Conservation (phyloP, 92 coral and sea anemone species). For the Chrysogorgia sp. region DNA sequence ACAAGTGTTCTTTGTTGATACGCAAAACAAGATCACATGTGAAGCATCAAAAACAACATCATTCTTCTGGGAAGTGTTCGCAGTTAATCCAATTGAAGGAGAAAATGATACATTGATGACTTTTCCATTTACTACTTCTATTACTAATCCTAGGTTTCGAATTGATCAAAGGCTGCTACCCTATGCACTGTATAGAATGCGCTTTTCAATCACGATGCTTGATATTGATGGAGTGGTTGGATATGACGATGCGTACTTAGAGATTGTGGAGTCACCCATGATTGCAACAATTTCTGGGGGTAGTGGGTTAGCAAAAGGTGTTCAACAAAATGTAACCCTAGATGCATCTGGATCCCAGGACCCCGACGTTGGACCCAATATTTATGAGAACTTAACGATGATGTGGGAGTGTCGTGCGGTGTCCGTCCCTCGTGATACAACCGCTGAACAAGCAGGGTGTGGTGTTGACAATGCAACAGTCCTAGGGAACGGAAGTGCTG, state of each 20-base stretch:
- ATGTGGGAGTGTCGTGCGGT: constrained; percentile 13
- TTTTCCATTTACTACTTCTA: background rate
- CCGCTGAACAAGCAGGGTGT: constrained; percentile 16
- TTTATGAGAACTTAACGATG: constrained; percentile 10
- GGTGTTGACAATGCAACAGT: background rate
- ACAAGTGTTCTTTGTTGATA: constrained; percentile 55
- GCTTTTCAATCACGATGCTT: constrained; percentile 66
- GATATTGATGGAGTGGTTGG: constrained; percentile 67
- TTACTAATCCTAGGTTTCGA: background rate
- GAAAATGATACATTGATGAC: constrained; percentile 38
- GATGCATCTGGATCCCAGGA: constrained; percentile 60
- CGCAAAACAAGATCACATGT: constrained; percentile 61
- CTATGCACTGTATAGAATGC: constrained; percentile 33
- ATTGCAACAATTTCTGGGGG: constrained; percentile 68
- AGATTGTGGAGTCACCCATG: constrained; percentile 58
- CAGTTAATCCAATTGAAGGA: constrained; percentile 56
- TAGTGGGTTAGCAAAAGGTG: constrained; percentile 66
- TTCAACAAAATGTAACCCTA: constrained; percentile 49
- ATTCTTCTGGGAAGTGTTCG: constrained; percentile 74
- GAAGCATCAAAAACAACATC: constrained; percentile 68
- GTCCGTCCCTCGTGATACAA: background rate
- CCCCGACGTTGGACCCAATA: constrained; percentile 69
- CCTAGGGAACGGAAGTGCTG: constrained; percentile 3
- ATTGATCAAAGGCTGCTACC: constrained; percentile 8
- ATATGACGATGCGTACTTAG: constrained; percentile 55